Evolutionary conservation across 2,888 invertebrate genomes (phyloP), one percentile per base, ranked within the genome.

Genomic region (Dolichomitus sp.): DNA sequence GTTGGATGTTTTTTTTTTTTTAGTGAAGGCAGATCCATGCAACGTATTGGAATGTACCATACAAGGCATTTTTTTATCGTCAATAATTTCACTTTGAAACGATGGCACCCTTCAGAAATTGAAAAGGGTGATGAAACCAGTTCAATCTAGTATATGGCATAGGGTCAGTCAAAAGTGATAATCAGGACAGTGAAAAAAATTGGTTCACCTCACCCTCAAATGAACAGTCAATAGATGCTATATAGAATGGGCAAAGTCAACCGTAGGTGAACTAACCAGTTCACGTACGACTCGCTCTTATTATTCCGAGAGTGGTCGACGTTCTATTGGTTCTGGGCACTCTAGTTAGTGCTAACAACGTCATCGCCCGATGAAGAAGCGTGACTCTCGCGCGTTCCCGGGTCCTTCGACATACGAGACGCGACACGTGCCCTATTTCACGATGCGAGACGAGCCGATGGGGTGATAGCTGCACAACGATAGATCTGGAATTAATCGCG

Each of bases 281-380:
- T 83, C 84, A 85, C 84, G 83, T 85, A 85, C 66, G 66, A 72
- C 59, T 73, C 52, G 45, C 72, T 78, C 83, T 85, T 85, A 83
- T 83, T 85, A 83, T 81, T 85, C 83, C 72, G 78, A 17, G 63
- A 57, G 80, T 68, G 81, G 78, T 68, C 63, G 65, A 59, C 69
- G 81, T 50, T 70, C 74, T 83, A 78, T 73, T 83, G 75, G 78
- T 66, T 59, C 80, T 76, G 65, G 73, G 77, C 66, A 76, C 78
- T 83, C 81, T 83, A 75, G 84, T 85, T 85, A 85, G 83, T 59
- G 63, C 78, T 83, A 84, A 84, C 84, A 82, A 80, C 80, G 80
- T 82, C 84, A 85, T 82, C 80, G 80, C 74, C 30, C 48, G 59
- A 73, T 80, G 69, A 80, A 80, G 73, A 80, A 57, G 77, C 77